Conservation (phyloP, 2,888 invertebrate genomes). For the Chloroclysta siterata region DNA sequence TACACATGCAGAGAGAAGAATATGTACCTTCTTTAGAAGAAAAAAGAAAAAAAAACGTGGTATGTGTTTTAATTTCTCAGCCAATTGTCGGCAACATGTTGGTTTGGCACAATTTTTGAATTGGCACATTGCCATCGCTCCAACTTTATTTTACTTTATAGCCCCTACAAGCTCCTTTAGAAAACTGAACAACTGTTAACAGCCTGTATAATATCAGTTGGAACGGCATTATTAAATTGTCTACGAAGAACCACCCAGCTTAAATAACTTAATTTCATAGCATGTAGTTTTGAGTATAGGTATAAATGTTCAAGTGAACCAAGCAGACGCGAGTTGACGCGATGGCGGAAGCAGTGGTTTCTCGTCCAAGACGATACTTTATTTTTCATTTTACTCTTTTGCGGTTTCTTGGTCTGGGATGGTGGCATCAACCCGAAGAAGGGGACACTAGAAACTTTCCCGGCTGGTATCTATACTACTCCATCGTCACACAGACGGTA, state of each 20-base stretch:
- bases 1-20: no score
- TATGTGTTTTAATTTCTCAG: conserved; percentile 12
- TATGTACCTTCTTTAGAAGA: no score
- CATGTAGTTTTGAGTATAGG: conserved; percentile 5
- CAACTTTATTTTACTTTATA: conserved; percentile 12
- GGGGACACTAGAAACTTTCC: conserved; percentile 66
- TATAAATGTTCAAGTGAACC: conserved; percentile 5
- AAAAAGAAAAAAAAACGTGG: no score
- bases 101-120: conserved; percentile 15
- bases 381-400: conserved; percentile 66
- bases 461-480: conserved; percentile 71
- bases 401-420: conserved; percentile 72
- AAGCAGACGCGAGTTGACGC: conserved; percentile 15
- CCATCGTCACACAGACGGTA: conserved; percentile 68
- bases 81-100: conserved; percentile 14
- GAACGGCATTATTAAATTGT: conserved; percentile 33
- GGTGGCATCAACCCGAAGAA: conserved; percentile 81
- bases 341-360: conserved; percentile 39
- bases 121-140: conserved; percentile 20
- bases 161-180: conserved; percentile 6
- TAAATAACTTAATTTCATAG: conserved; percentile 28
- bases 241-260: conserved; percentile 22
- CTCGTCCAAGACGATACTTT: conserved; percentile 67
- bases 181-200: conserved; percentile 16
- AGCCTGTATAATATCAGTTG: conserved; percentile 30